phyloP scores from a whole-genome alignment of 2,113 vertebrate species.

The Pholis gunnellus region DNA sequence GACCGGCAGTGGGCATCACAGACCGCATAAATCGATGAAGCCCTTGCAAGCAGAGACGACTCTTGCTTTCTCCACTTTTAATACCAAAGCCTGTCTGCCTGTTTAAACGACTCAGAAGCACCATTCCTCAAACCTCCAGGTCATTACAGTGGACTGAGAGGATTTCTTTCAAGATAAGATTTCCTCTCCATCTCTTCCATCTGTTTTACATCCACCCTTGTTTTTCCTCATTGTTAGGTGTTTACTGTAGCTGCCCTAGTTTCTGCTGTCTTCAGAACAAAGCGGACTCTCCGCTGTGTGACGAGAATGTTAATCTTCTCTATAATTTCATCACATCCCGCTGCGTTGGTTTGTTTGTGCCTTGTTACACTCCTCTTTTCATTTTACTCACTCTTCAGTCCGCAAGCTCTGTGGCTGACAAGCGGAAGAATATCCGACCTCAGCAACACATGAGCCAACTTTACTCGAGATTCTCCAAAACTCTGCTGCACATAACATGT shows the following conservation, averaged over 20 bases:
- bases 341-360: neutral
- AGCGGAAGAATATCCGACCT: conserved; percentile 2
- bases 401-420: conserved; percentile 1
- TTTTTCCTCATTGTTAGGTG: conserved; percentile 24
- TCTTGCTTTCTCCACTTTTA: conserved; percentile 37
- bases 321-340: conserved; percentile 22
- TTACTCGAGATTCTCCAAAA: neutral
- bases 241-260: conserved; percentile 40
- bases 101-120: conserved; percentile 39
- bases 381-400: conserved; percentile 16
- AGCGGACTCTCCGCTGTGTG: neutral
- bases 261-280: conserved; percentile 35
- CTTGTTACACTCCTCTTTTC: neutral
- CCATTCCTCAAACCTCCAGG: conserved; percentile 54
- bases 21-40: conserved; percentile 60
- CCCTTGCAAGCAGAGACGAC: conserved; percentile 29
- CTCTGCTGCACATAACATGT: conserved; percentile 11
- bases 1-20: conserved; percentile 26
- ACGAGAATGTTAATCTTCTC: conserved; percentile 17
- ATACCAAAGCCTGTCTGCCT: conserved; percentile 37
- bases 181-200: conserved; percentile 26
- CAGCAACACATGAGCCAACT: neutral
- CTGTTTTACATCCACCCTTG: conserved; percentile 45
- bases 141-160: conserved; percentile 45
- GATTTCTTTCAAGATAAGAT: conserved; percentile 57